Evolutionary conservation across 2,113 vertebrate genomes (phyloP).

Genomic region (Chaetodon auriga): DNA sequence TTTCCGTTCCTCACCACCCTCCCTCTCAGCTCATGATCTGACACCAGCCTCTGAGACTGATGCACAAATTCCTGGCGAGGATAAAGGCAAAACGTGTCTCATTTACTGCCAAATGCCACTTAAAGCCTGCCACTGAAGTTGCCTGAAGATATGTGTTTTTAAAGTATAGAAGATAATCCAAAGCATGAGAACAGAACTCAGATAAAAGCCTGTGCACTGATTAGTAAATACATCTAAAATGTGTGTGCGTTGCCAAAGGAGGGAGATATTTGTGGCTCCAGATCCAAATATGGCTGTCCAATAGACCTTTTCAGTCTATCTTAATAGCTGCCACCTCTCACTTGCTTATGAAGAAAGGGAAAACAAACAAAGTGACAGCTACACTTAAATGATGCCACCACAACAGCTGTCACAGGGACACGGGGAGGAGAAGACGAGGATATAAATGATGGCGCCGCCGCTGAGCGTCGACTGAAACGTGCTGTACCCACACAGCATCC

Average conservation of each 20-base stretch:
- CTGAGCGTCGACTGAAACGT: slow-evolving; percentile 20
- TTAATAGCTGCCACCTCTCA: slow-evolving; percentile 54
- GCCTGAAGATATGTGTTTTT: slow-evolving; percentile 60
- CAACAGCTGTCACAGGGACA: slow-evolving; percentile 44
- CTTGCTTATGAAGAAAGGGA: slow-evolving; percentile 35
- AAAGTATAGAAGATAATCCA: slow-evolving; percentile 58
- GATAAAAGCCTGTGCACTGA: slow-evolving; percentile 52
- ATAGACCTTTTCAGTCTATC: slow-evolving; percentile 27
- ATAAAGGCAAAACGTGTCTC: slow-evolving; percentile 52
- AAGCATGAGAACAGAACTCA: slow-evolving; percentile 48
- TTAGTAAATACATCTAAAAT: slow-evolving; percentile 67
- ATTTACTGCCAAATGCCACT: slow-evolving; percentile 65
- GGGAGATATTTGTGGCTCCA: slow-evolving; percentile 59
- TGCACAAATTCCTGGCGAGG: slow-evolving; percentile 90
- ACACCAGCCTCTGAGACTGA: slow-evolving; percentile 87
- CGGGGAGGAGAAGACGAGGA: slow-evolving; percentile 13
- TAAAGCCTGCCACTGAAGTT: slow-evolving; percentile 58
- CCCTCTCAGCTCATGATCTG: slow-evolving; percentile 81
- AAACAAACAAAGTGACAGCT: slow-evolving; percentile 20
- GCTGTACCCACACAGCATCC: slow-evolving; percentile 22
- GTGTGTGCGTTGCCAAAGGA: slow-evolving; percentile 56
- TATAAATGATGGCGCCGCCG: slow-evolving; percentile 27
- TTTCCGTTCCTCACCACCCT: slow-evolving; percentile 85
- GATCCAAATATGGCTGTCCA: slow-evolving; percentile 58
- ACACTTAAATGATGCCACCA: slow-evolving; percentile 34